These are phyloP conservation scores for Cosmia trapezina DNA, from an alignment of 2,888 invertebrate species.

Conservation along the genomic window DNA sequence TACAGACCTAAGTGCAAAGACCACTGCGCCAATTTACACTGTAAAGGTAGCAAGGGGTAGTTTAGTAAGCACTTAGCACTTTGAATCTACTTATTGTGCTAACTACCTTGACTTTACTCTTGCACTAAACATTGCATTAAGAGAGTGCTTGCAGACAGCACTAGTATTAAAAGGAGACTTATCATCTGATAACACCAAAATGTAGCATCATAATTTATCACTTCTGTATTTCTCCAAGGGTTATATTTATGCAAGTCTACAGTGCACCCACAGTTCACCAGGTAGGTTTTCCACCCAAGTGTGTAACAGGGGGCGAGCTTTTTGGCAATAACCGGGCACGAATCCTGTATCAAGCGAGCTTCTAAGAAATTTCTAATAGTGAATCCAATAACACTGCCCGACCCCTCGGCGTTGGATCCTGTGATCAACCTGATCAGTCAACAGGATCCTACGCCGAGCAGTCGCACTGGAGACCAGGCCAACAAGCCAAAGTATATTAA, in stretches of 20 bases:
- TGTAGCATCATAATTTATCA: not conserved
- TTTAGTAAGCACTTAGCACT: constrained; percentile 32
- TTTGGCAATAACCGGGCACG: not conserved
- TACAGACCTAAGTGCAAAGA: constrained; percentile 17
- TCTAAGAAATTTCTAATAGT: not conserved
- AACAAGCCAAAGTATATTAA: not conserved
- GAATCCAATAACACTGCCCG: not conserved
- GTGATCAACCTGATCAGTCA: not conserved
- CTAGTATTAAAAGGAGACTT: not conserved
- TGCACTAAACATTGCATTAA: not conserved
- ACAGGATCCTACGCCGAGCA: not conserved
- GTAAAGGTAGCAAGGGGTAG: constrained; percentile 22
- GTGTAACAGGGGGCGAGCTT: too few species aligned
- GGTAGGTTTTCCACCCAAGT: not conserved
- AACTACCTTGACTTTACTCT: constrained; percentile 17
- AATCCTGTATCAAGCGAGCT: not conserved
- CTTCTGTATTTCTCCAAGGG: not conserved
- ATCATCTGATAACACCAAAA: not conserved
- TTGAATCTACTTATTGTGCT: constrained; percentile 26
- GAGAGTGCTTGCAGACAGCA: not conserved
- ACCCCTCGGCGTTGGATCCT: too few species aligned
- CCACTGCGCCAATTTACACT: constrained; percentile 36
- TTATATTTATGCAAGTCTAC: not conserved
- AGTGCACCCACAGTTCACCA: not conserved
- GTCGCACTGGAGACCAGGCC: not conserved